phyloP scores from a whole-genome alignment of 2,797 vertebrate species.

The Acrossocheilus fasciatus region DNA sequence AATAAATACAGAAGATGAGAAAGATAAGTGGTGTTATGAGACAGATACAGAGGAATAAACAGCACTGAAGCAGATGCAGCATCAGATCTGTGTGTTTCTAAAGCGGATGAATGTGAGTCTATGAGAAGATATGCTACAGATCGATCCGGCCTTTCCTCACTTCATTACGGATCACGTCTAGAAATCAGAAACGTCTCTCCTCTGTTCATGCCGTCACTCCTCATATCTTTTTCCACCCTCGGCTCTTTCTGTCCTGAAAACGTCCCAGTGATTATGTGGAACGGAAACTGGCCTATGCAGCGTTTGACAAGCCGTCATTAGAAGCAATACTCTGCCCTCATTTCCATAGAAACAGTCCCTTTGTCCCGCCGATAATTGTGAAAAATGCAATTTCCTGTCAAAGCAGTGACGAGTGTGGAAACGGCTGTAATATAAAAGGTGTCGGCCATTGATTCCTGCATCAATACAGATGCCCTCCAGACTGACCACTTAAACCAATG shows the following conservation, averaged over 20 bases:
- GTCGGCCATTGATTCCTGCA: conserved; percentile 55
- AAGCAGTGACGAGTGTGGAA: conserved; percentile 67
- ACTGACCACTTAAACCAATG: conserved; percentile 39
- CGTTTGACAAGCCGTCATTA: conserved; percentile 73
- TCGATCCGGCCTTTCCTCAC: not conserved
- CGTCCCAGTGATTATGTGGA: conserved; percentile 69
- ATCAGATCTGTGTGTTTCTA: not conserved
- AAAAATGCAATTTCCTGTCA: conserved; percentile 77
- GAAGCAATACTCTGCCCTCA: conserved; percentile 67
- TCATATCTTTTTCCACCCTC: conserved; percentile 62
- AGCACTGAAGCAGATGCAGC: not conserved
- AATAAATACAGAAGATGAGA: not conserved
- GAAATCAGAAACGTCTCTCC: conserved; percentile 44
- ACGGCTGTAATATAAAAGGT: conserved; percentile 63
- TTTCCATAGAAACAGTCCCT: conserved; percentile 69
- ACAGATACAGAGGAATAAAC: not conserved
- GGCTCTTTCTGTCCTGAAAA: conserved; percentile 73
- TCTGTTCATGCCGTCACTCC: conserved; percentile 40
- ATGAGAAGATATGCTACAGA: not conserved
- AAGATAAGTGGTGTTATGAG: not conserved
- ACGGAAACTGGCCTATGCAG: conserved; percentile 54
- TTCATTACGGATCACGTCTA: not conserved
- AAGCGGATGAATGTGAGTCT: not conserved
- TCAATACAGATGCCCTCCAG: conserved; percentile 50
- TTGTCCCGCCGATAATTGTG: conserved; percentile 67